A percentile compares a stretch with the other conserved stretches of the same genome.
phyloP scores from a whole-genome alignment of 2,113 vertebrate species.

The Anguilla japonica region DNA sequence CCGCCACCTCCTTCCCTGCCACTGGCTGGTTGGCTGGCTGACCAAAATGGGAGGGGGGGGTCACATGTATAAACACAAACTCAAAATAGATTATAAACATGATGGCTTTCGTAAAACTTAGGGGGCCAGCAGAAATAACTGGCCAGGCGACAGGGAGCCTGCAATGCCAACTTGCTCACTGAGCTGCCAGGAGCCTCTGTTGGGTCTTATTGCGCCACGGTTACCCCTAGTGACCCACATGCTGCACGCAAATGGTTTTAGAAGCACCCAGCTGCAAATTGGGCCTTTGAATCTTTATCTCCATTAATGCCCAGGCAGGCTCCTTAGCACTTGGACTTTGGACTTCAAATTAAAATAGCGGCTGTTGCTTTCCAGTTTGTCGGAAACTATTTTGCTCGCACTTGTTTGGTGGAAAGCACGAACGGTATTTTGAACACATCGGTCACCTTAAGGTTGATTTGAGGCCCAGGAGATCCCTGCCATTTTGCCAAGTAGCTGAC shows the following conservation, averaged over 20 bases:
- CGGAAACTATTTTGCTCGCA: neutral
- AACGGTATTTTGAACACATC: neutral
- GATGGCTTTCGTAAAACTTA: conserved; percentile 33
- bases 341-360: neutral
- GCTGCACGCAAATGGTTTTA: conserved; percentile 10
- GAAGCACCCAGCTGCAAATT: neutral
- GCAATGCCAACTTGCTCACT: conserved; percentile 9
- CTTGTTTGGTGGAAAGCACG: neutral
- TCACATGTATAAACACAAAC: conserved; percentile 45
- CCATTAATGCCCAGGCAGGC: neutral
- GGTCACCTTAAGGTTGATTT: neutral
- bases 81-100: conserved; percentile 48
- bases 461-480: neutral
- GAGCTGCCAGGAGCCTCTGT: conserved; percentile 15
- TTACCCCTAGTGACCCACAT: conserved; percentile 25
- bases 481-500: neutral
- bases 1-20: conserved; percentile 7
- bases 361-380: neutral
- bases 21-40: neutral
- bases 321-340: neutral
- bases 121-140: conserved; percentile 26
- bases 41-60: neutral
- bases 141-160: conserved; percentile 7
- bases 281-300: neutral
- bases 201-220: neutral